Evolutionary conservation across 1,140 invertebrate species (phyloP).

Genomic region (Dolichoris vasculosae): DNA sequence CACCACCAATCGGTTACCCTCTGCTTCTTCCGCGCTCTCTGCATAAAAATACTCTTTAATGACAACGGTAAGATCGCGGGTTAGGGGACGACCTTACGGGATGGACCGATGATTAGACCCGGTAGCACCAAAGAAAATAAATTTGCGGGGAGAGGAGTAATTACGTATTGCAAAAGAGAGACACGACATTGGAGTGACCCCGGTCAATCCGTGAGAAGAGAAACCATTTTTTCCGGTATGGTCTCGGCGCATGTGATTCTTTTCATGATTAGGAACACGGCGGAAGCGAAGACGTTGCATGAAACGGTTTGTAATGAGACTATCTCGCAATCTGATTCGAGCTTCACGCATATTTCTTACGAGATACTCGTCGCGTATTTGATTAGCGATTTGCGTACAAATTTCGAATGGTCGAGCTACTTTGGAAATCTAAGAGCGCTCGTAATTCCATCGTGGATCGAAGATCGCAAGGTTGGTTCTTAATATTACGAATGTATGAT

Average conservation of each 20-base stretch:
- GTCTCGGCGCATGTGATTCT: neutral
- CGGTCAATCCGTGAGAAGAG: slow-evolving; percentile 54
- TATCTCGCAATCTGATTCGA: neutral
- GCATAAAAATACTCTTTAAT: slow-evolving; percentile 27
- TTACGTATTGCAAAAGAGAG: slow-evolving; percentile 69
- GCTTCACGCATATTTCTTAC: neutral
- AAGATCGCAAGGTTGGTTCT: no score
- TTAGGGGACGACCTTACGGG: slow-evolving; percentile 34
- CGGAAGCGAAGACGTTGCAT: neutral
- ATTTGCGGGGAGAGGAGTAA: slow-evolving; percentile 58
- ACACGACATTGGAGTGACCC: slow-evolving; percentile 62
- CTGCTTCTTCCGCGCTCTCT: neutral
- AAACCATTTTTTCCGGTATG: neutral
- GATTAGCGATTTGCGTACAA: no score
- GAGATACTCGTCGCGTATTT: no score
- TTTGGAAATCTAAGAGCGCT: no score
- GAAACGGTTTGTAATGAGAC: neutral
- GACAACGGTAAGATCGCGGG: slow-evolving; percentile 57
- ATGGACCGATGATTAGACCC: slow-evolving; percentile 50
- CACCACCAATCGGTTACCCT: neutral
- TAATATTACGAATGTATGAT: no score
- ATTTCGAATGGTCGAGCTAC: no score
- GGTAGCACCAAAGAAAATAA: slow-evolving; percentile 43
- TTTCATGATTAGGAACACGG: neutral
- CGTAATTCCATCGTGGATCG: no score